These are phyloP conservation scores for Eucriotettix oculatus DNA, from an alignment of 2,888 invertebrate genomes.

Conservation along the genomic window DNA sequence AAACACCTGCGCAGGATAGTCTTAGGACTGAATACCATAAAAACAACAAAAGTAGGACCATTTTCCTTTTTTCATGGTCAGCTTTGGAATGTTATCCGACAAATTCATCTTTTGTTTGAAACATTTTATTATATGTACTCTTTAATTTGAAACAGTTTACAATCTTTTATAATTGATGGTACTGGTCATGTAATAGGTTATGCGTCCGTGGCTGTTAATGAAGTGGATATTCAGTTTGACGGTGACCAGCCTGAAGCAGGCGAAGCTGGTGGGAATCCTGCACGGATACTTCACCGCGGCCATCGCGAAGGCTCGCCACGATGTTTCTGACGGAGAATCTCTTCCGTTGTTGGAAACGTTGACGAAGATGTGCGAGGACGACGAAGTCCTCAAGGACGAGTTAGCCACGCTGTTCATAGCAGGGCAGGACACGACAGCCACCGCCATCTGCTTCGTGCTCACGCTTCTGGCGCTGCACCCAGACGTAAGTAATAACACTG, in stretches of 20 bases:
- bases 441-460: neutral
- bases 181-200: no score
- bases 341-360: neutral
- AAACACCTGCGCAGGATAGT: no score
- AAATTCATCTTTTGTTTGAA: no score
- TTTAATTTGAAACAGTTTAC: no score
- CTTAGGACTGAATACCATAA: no score
- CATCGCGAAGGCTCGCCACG: neutral
- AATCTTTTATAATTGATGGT: no score
- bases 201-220: no score
- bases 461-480: neutral
- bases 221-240: neutral
- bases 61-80: no score
- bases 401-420: neutral
- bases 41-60: no score
- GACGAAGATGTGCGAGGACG: neutral
- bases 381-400: neutral
- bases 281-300: neutral
- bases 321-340: neutral
- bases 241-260: neutral
- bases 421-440: neutral
- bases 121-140: no score
- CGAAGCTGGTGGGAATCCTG: neutral
- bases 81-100: no score
- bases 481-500: neutral